Evolutionary conservation across 2,113 vertebrate genomes (phyloP).

Genomic region (Protobothrops mucrosquamatus): DNA sequence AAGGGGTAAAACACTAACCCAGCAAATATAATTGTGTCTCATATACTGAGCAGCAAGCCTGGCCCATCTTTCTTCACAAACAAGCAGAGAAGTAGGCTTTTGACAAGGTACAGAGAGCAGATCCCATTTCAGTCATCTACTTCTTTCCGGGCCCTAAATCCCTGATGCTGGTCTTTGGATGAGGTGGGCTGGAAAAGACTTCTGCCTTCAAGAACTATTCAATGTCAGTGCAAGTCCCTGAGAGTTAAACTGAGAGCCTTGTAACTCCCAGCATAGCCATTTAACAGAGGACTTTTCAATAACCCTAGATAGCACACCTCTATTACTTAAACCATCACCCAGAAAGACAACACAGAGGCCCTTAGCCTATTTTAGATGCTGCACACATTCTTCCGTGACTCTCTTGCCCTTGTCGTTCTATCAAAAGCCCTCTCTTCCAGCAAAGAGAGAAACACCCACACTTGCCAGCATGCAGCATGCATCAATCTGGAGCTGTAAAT

Average conservation of each 20-base stretch:
- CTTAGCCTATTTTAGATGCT: background rate
- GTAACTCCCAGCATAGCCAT: background rate
- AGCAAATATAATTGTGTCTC: background rate
- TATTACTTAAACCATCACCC: background rate
- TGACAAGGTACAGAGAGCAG: background rate
- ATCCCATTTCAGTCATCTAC: background rate
- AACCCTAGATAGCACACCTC: background rate
- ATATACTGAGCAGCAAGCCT: background rate
- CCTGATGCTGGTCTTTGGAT: too few species aligned
- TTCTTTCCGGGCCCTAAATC: background rate
- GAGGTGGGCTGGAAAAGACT: background rate
- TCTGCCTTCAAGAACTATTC: background rate
- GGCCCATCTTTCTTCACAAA: background rate
- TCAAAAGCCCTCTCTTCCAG: background rate
- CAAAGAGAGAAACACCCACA: background rate
- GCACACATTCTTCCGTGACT: background rate
- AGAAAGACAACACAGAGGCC: background rate
- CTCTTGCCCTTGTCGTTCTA: background rate
- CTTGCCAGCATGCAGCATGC: background rate
- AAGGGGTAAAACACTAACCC: background rate
- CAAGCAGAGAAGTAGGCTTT: background rate
- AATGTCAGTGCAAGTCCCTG: background rate
- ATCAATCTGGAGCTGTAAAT: slow-evolving; percentile 15
- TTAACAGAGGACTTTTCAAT: background rate
- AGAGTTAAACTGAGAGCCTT: background rate